A percentile compares a stretch with the other conserved stretches of the same genome.
These are phyloP conservation scores for Oeneis ivallda DNA, from an alignment of 2,888 invertebrate genomes.

Conservation along the genomic window DNA sequence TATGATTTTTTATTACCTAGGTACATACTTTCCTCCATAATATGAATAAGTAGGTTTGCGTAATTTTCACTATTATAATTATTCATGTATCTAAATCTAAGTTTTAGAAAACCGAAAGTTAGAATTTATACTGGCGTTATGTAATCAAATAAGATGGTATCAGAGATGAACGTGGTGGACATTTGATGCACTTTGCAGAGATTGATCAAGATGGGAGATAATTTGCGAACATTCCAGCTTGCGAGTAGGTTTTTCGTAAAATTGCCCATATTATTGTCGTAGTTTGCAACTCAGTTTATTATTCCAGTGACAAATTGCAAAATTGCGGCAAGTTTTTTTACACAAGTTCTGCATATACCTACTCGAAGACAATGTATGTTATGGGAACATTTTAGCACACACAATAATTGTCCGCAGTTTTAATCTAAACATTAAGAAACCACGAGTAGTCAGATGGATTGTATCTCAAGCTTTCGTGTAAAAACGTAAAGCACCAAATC, in stretches of 20 bases:
- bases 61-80: background rate
- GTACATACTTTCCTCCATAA: too few species aligned
- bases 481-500: conserved; percentile 19
- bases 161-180: conserved; percentile 4
- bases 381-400: conserved; percentile 66
- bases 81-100: too few species aligned
- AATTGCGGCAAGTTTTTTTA: conserved; percentile 61
- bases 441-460: conserved; percentile 29
- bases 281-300: conserved; percentile 24
- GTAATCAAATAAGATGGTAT: conserved; percentile 1
- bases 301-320: conserved; percentile 52
- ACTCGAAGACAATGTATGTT: conserved; percentile 63
- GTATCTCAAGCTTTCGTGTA: conserved; percentile 29
- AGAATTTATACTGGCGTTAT: background rate
- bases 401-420: conserved; percentile 58
- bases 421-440: conserved; percentile 64
- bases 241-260: conserved; percentile 3
- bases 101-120: background rate
- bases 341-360: conserved; percentile 59
- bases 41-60: background rate
- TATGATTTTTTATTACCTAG: background rate
- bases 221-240: background rate
- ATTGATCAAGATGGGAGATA: conserved; percentile 8
- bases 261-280: conserved; percentile 11
- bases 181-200: background rate